These are phyloP conservation scores for Hippocampus guttulatus DNA, from an alignment of 2,113 vertebrate genomes.

Conservation along the genomic window DNA sequence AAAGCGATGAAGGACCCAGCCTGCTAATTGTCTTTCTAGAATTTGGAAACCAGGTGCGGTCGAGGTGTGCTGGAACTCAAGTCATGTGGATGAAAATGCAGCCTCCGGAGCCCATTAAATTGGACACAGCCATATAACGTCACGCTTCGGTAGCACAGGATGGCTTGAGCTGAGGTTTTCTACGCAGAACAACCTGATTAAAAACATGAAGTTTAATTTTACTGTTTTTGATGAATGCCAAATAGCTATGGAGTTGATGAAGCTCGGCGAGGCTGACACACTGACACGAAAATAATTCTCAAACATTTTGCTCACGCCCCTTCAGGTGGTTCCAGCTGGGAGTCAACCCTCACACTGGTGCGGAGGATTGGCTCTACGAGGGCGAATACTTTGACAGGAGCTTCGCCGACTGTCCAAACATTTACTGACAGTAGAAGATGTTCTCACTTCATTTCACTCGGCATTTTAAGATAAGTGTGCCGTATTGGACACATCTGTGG, in stretches of 20 bases:
- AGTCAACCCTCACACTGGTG: constrained; percentile 86
- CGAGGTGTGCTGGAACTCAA: too few species aligned
- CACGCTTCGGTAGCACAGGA: too few species aligned
- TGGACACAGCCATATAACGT: too few species aligned
- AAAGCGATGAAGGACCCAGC: too few species aligned
- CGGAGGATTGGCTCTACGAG: constrained; percentile 91
- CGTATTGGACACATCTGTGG: neutral
- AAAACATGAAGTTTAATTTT: neutral
- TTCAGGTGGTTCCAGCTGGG: constrained; percentile 94
- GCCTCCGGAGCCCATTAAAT: too few species aligned
- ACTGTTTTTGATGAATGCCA: neutral
- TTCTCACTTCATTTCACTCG: constrained; percentile 36
- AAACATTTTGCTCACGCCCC: neutral
- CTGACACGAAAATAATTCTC: neutral
- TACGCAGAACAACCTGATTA: too few species aligned
- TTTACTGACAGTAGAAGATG: constrained; percentile 79
- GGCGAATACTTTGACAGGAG: constrained; percentile 96
- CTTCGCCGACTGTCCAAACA: constrained; percentile 87
- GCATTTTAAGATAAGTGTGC: constrained; percentile 23
- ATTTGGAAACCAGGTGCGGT: too few species aligned
- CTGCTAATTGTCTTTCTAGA: too few species aligned
- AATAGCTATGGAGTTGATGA: neutral
- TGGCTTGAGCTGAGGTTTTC: too few species aligned
- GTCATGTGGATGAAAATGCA: too few species aligned
- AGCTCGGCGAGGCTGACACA: neutral